Percentiles rank a stretch among this genome's conserved stretches.
These are phyloP conservation scores for Pelobates fuscus DNA, from an alignment of 2,113 vertebrate species.

Conservation along the genomic window DNA sequence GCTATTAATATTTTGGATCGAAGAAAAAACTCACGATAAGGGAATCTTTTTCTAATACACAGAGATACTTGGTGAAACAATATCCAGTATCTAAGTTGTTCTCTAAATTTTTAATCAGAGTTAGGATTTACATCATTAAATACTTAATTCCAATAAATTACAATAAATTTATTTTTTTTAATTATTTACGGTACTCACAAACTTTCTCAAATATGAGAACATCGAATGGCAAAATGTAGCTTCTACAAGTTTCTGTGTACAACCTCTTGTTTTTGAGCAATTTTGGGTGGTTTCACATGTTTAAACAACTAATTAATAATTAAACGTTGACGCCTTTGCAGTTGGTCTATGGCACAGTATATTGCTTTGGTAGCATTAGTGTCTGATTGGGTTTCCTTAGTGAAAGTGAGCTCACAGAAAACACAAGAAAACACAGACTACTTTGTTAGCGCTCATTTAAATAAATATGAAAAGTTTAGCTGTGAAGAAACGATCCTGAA, in stretches of 20 bases:
- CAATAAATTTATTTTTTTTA: too few relatives aligned
- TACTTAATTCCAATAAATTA: too few relatives aligned
- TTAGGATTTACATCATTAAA: too few relatives aligned
- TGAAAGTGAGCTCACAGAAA: slow-evolving; percentile 4
- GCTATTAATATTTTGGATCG: too few relatives aligned
- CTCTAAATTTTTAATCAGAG: too few relatives aligned
- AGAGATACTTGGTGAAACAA: too few relatives aligned
- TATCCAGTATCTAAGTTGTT: too few relatives aligned
- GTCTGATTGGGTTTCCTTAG: slow-evolving; percentile 2
- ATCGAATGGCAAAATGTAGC: too few relatives aligned
- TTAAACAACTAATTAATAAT: slow-evolving; percentile 1
- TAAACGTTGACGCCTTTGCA: background rate
- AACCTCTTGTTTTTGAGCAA: background rate
- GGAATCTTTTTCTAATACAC: too few relatives aligned
- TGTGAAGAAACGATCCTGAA: background rate
- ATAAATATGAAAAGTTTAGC: slow-evolving; percentile 2
- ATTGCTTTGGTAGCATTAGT: background rate
- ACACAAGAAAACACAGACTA: slow-evolving; percentile 2
- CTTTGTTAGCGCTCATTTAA: slow-evolving; percentile 8
- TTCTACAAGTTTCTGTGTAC: background rate
- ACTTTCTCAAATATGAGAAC: too few relatives aligned
- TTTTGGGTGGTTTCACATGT: background rate
- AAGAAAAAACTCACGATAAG: too few relatives aligned
- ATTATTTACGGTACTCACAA: too few relatives aligned
- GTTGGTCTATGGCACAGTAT: background rate